Conservation (phyloP, 2,888 invertebrate species). For the Zelleria hepariella region DNA sequence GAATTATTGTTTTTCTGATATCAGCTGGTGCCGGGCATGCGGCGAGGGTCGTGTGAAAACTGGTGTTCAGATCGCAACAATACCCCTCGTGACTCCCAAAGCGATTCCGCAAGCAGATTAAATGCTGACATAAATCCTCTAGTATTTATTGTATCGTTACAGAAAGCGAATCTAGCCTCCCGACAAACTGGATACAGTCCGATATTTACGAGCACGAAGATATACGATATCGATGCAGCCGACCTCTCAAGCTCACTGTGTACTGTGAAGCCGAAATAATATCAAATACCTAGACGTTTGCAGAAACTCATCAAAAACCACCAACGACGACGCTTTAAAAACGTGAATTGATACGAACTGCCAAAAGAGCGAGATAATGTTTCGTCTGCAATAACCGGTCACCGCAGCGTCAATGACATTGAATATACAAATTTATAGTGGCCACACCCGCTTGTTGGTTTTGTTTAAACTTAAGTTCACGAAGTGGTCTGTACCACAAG, state of each 20-base stretch:
- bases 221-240: background rate
- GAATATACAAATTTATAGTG: background rate
- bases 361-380: background rate
- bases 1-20: conserved; percentile 46
- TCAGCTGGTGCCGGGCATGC: conserved; percentile 38
- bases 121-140: conserved; percentile 59
- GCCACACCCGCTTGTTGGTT: background rate
- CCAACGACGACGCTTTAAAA: background rate
- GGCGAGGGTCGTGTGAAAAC: conserved; percentile 50
- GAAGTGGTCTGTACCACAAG: background rate
- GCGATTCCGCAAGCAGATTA: conserved; percentile 59
- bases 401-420: background rate
- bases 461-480: no score
- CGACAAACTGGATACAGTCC: background rate
- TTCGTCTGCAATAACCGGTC: background rate
- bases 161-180: conserved; percentile 18
- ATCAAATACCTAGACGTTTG: background rate
- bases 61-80: conserved; percentile 43
- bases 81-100: conserved; percentile 56
- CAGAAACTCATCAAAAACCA: background rate
- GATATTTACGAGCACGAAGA: background rate
- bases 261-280: background rate
- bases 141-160: conserved; percentile 60
- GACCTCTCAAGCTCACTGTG: background rate
- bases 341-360: background rate